Percentiles rank a stretch among this genome's conserved stretches.
phyloP scores from a whole-genome alignment of 1,140 invertebrate genomes.

The Drosophila lini region DNA sequence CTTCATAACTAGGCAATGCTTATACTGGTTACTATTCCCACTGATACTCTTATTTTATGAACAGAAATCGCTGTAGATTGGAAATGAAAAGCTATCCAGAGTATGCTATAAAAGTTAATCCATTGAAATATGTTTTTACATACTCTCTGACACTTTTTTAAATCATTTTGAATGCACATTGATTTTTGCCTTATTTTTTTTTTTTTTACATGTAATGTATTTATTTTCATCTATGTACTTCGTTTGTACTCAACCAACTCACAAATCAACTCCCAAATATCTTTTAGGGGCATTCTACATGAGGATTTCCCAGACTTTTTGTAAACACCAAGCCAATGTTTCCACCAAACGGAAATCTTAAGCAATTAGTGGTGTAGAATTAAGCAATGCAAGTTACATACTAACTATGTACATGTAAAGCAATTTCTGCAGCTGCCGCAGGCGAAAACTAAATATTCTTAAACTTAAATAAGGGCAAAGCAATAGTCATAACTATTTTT shows the following conservation, averaged over 20 bases:
- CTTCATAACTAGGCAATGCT: conserved; percentile 8
- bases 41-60: neutral
- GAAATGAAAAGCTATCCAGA: neutral
- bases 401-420: conserved; percentile 1
- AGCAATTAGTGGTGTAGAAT: conserved; percentile 13
- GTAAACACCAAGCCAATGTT: conserved; percentile 26
- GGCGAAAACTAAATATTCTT: neutral
- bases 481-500: conserved; percentile 38
- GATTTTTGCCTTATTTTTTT: conserved; percentile 6
- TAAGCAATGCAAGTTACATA: neutral
- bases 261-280: conserved; percentile 23
- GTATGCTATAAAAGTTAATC: neutral
- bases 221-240: conserved; percentile 10
- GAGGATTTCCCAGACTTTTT: conserved; percentile 29
- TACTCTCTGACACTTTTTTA: neutral
- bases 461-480: conserved; percentile 28
- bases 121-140: too few species aligned
- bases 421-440: conserved; percentile 29
- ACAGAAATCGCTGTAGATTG: neutral
- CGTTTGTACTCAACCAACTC: conserved; percentile 7
- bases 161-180: neutral
- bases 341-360: conserved; percentile 19
- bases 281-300: conserved; percentile 33
- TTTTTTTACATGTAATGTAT: neutral
- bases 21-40: neutral